Evolutionary conservation across 2,113 vertebrate genomes (phyloP), one percentile per base, ranked within the genome.

Genomic region (Centropristis striata): DNA sequence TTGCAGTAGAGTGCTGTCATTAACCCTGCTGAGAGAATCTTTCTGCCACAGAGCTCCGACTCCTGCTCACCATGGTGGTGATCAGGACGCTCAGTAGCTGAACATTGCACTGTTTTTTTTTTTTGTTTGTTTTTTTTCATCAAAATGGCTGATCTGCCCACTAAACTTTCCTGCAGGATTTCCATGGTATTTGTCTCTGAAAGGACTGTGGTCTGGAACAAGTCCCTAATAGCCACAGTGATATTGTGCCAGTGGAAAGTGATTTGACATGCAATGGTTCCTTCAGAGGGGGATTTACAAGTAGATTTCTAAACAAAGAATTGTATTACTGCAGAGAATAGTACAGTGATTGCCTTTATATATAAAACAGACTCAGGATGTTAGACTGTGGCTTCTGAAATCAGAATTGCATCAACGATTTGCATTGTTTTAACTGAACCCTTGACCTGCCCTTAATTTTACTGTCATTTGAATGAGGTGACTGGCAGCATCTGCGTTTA

Each of bases 21-120:
- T 96, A 95, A 89, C 50, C 97, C 98, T 99, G 97, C 98, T 98
- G 90, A 99, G 90, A 99, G 91, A 70, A 96, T 94, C 57, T 50
- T 83, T 69, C 83, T 88, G 93, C 94, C 88, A 36, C 64, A 8
- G 16, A 87, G 78, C 60, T 72, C 2, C 0, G 39, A 36, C 78
- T 93, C 95, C 92, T 82, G 21, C 49, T 94, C 90, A 63, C 78
- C 68, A 0, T 25, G 0, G 1, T 20, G 88, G 93, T 91, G 94
- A 91, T 90, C 74, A 84, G 58, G 2, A 78, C 53, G 57, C 84
- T 91, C 88, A 50, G 88, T 81, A 78, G 86, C 92, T 68, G 66
- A 86, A 98, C 96, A 98, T 12, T 49, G 21, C 25, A 5, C 21
- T 27, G 21, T 28, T 79, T 75, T 8, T 1, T n/a, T n/a, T n/a